A percentile compares a stretch with the other conserved stretches of the same genome.
phyloP scores from a whole-genome alignment of 2,797 vertebrate species.

The Melanotaenia parkinsoni region DNA sequence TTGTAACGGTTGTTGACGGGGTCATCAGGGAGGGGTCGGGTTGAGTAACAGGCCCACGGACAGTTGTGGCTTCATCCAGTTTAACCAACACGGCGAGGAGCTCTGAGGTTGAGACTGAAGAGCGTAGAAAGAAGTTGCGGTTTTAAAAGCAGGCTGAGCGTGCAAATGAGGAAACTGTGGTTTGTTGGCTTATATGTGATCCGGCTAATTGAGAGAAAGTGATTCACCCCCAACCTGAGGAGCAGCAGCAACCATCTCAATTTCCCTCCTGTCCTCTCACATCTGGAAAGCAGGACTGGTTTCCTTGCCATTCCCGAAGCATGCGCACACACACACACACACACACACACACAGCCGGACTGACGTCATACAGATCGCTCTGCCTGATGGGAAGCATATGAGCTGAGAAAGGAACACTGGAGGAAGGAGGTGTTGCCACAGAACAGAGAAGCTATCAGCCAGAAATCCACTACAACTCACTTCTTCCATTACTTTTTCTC shows the following conservation, averaged over 20 bases:
- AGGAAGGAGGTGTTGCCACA: slow-evolving; percentile 68
- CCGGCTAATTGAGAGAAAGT: slow-evolving; percentile 36
- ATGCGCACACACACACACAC: slow-evolving; percentile 29
- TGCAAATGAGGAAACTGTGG: slow-evolving; percentile 51
- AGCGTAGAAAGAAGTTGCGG: slow-evolving; percentile 34
- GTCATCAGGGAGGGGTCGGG: slow-evolving; percentile 70
- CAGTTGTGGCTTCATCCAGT: slow-evolving; percentile 50
- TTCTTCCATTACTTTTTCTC: slow-evolving; percentile 57
- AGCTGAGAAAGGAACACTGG: slow-evolving; percentile 71
- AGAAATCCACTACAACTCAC: slow-evolving; percentile 59
- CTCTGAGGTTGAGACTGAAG: slow-evolving; percentile 7
- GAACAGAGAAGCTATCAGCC: slow-evolving; percentile 63
- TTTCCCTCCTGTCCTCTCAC: slow-evolving; percentile 70
- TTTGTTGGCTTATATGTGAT: slow-evolving; percentile 34
- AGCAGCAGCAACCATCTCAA: slow-evolving; percentile 31
- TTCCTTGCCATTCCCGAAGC: slow-evolving; percentile 57
- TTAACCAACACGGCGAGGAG: not conserved
- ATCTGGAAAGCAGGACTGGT: slow-evolving; percentile 84
- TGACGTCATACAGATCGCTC: slow-evolving; percentile 81
- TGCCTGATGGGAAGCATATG: slow-evolving; percentile 86
- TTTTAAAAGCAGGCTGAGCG: slow-evolving; percentile 29
- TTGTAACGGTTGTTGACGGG: slow-evolving; percentile 63
- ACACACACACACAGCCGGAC: slow-evolving; percentile 42
- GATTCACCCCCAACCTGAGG: not conserved
- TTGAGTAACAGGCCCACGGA: slow-evolving; percentile 70